These are phyloP conservation scores for Bradypus variegatus DNA, from an alignment of 2,797 vertebrate species.

Conservation along the genomic window DNA sequence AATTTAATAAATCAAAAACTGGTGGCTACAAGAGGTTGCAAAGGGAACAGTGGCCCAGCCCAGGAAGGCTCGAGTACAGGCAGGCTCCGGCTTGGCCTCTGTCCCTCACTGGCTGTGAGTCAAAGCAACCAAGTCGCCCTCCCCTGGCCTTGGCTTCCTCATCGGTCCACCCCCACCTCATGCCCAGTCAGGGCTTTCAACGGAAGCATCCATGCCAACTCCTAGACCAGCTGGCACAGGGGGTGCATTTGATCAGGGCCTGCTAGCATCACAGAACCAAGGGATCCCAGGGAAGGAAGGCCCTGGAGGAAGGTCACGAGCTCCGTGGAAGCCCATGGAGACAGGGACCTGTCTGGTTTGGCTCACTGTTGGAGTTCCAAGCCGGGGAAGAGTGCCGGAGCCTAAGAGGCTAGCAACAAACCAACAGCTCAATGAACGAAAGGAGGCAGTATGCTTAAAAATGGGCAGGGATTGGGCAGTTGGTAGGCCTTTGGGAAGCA, in stretches of 20 bases:
- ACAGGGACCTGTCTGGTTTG: not conserved
- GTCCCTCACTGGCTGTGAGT: not conserved
- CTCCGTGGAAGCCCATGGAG: not conserved
- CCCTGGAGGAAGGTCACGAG: not conserved
- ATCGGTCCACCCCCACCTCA: not conserved
- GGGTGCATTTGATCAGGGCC: not conserved
- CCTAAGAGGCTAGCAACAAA: not conserved
- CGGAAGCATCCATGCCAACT: not conserved
- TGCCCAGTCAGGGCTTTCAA: not conserved
- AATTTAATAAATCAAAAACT: no score
- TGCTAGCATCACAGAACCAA: not conserved
- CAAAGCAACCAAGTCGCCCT: not conserved
- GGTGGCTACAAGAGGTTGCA: not conserved
- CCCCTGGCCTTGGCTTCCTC: not conserved
- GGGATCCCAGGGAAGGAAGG: not conserved
- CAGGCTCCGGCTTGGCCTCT: not conserved
- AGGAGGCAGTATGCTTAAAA: not conserved
- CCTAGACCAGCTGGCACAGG: not conserved
- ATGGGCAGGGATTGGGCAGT: not conserved
- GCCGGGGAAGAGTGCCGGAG: not conserved
- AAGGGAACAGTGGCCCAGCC: not conserved
- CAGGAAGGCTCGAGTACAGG: not conserved
- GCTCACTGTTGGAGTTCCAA: not conserved
- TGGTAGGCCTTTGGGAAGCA: not conserved
- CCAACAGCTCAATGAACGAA: not conserved